phyloP scores from a whole-genome alignment of 2,113 vertebrate species.

The Nettapus auritus region DNA sequence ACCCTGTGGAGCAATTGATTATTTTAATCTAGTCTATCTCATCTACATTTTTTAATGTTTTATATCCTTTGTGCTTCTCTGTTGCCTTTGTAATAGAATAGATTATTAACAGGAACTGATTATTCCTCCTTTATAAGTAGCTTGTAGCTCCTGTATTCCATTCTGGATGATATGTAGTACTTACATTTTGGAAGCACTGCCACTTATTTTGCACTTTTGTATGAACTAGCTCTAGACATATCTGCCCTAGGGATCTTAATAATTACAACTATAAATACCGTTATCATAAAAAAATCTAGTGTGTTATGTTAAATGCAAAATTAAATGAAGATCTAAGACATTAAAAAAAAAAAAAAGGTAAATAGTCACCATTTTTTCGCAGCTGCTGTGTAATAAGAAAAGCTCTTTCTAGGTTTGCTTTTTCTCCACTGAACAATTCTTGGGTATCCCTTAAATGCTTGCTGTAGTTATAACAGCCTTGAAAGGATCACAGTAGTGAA shows the following conservation, averaged over 20 bases:
- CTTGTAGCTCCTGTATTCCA: not conserved
- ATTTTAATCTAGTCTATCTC: not conserved
- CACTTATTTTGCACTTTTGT: not conserved
- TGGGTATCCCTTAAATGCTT: not conserved
- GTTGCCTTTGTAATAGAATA: not conserved
- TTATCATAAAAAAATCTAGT: not conserved
- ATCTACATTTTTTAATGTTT: not conserved
- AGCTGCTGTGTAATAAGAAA: not conserved
- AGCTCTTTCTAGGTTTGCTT: not conserved
- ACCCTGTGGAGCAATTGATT: not conserved
- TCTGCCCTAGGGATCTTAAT: not conserved
- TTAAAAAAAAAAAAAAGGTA: not conserved
- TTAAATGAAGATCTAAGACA: not conserved
- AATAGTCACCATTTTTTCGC: not conserved
- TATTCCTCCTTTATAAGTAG: not conserved
- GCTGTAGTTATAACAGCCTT: not conserved
- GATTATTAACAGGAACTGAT: not conserved
- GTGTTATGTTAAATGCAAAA: not conserved
- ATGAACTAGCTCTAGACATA: not conserved
- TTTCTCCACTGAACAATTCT: not conserved
- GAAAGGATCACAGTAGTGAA: not conserved
- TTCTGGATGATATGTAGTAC: not conserved
- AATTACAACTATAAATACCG: not conserved
- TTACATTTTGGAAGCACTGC: not conserved
- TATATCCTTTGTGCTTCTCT: not conserved